phyloP scores from a whole-genome alignment of 2,797 vertebrate genomes.

The Apogon talboti region DNA sequence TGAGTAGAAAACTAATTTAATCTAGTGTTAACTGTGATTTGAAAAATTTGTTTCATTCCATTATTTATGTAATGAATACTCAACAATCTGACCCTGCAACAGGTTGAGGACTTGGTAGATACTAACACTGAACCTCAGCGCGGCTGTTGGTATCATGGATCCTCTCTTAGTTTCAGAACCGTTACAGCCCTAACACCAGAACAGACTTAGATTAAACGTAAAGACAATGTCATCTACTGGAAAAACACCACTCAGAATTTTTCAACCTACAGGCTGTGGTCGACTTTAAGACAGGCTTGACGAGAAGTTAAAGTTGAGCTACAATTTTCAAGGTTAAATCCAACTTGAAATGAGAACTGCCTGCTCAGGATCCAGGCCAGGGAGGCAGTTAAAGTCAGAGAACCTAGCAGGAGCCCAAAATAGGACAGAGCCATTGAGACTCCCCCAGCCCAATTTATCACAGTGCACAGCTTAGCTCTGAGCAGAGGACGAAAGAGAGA shows the following conservation, averaged over 20 bases:
- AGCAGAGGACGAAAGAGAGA: conserved; percentile 54
- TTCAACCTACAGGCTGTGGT: background rate
- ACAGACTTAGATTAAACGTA: too few species aligned
- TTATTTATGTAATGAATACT: too few species aligned
- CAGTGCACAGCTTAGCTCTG: conserved; percentile 49
- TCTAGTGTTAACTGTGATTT: too few species aligned
- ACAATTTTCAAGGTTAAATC: conserved; percentile 48
- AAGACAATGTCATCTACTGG: too few species aligned
- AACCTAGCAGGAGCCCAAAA: conserved; percentile 67
- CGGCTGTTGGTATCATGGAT: too few species aligned
- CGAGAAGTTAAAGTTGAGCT: conserved; percentile 22
- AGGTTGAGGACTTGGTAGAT: too few species aligned
- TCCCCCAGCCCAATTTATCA: conserved; percentile 67
- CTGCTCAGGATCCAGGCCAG: conserved; percentile 54
- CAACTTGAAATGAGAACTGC: conserved; percentile 39
- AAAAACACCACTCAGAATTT: background rate
- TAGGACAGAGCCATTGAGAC: conserved; percentile 80
- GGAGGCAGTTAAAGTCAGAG: conserved; percentile 49
- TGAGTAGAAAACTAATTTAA: too few species aligned
- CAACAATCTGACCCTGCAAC: too few species aligned
- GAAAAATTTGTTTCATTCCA: too few species aligned
- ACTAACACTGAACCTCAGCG: too few species aligned
- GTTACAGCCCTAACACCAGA: too few species aligned
- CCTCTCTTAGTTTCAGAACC: too few species aligned
- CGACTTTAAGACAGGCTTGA: background rate